Conservation (phyloP, 1,140 invertebrate genomes). For the Leguminivora glycinivorella region DNA sequence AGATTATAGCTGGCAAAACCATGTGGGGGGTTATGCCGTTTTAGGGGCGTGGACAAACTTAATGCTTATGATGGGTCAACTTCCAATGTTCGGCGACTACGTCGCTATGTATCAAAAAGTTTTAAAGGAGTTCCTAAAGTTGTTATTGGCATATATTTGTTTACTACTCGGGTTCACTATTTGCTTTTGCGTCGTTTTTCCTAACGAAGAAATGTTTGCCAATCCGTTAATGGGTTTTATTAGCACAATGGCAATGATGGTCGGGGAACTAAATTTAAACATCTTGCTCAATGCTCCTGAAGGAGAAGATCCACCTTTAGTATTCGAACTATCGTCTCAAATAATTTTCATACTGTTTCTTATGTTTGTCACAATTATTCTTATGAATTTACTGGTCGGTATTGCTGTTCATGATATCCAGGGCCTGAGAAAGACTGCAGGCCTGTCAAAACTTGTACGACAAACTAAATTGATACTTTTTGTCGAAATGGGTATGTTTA, state of each 20-base stretch:
- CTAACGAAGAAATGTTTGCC: conserved; percentile 81
- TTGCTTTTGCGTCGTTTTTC: conserved; percentile 84
- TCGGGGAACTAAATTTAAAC: conserved; percentile 84
- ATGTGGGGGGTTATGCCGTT: conserved; percentile 82
- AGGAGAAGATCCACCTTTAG: conserved; percentile 61
- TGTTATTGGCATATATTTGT: conserved; percentile 82
- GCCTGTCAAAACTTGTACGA: conserved; percentile 82
- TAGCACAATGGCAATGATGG: conserved; percentile 85
- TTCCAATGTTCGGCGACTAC: conserved; percentile 83
- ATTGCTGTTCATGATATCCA: conserved; percentile 85
- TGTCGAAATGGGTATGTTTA: conserved; percentile 83
- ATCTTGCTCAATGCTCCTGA: conserved; percentile 80
- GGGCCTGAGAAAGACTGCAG: conserved; percentile 84
- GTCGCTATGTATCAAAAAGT: conserved; percentile 85
- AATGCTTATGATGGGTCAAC: conserved; percentile 83
- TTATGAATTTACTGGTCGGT: conserved; percentile 86
- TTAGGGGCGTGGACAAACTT: conserved; percentile 83
- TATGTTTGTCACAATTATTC: conserved; percentile 83
- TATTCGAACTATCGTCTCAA: conserved; percentile 81
- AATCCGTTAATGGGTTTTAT: conserved; percentile 81
- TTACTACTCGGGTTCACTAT: conserved; percentile 83
- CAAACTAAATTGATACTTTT: conserved; percentile 85
- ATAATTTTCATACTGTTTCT: conserved; percentile 82
- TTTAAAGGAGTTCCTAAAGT: conserved; percentile 82
- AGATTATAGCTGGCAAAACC: conserved; percentile 82